Base-by-base conservation (phyloP, 2,113 vertebrate genomes). In the Ciconia stormi region DNA sequence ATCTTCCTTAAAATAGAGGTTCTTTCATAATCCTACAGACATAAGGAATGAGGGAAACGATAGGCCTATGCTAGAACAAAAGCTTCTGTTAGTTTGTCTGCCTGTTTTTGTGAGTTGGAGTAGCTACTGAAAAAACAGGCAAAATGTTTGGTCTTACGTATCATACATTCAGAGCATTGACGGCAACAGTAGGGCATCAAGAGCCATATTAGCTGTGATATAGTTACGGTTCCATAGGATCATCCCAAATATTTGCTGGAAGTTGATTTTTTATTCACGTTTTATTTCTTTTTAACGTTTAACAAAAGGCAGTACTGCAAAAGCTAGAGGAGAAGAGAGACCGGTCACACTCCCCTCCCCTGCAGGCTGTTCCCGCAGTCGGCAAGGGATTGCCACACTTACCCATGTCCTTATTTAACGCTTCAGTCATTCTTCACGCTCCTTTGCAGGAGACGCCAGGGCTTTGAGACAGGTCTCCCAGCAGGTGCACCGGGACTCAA, bases 401-500 rank as follows among this genome's bases (percentile, higher is more conserved):
- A 74, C 17, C 82, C n/a, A 7, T 2, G 9, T 94, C 89, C 73
- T 89, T 91, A 83, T 94, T 95, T 89, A 97, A 92, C 0, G 5
- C 82, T 58, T 82, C 95, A 82, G 79, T 93, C 87, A 29, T 92
- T 97, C 95, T 76, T 97, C 93, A 93, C 72, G 3, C 62, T 92
- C 82, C 86, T 94, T 72, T 52, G 47, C 87, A 40, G 69, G 55
- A 82, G 50, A 59, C 23, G 17, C 52, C 76, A 46, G 44, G 53
- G 85, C 76, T 92, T 88, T 46, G 46, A 85, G 91, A 91, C 97
- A 97, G 96, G 95, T 95, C 80, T 80, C 53, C 70, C 92, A 84
- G 95, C 89, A 76, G 94, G 94, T 87, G 49, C 66, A 53, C 78
- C 1, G 56, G 93, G 96, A 96, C 84, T 69, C 13, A 5, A 34